These are phyloP conservation scores for Triplophysa rosa DNA, from an alignment of 2,113 vertebrate species.

Conservation along the genomic window DNA sequence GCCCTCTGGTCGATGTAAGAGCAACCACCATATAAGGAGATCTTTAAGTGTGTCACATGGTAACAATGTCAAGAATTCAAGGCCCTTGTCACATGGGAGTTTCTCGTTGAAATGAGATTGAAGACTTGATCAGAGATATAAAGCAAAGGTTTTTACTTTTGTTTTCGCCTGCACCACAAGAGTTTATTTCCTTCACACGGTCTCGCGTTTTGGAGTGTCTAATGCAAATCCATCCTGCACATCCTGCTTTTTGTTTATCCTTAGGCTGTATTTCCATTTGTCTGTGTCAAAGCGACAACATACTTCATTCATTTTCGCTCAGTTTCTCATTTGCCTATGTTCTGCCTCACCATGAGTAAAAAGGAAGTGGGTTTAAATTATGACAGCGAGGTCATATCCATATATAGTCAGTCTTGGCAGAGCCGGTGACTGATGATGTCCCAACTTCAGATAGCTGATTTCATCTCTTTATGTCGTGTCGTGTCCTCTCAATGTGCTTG, in stretches of 20 bases:
- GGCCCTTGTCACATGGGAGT: constrained; percentile 73
- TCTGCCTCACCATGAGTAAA: constrained; percentile 36
- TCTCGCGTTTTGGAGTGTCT: not conserved
- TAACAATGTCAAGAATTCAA: constrained; percentile 78
- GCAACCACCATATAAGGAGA: constrained; percentile 80
- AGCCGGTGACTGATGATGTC: constrained; percentile 41
- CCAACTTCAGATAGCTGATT: constrained; percentile 36
- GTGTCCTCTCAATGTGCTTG: constrained; percentile 28
- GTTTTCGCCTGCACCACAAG: not conserved
- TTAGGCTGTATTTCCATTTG: not conserved
- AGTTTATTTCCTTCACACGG: not conserved
- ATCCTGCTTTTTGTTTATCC: not conserved
- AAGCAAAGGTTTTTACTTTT: constrained; percentile 61
- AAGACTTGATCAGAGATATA: constrained; percentile 57
- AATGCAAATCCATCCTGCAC: not conserved
- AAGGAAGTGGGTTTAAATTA: constrained; percentile 55
- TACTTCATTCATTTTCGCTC: not conserved
- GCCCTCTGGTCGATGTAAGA: constrained; percentile 66
- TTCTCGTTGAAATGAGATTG: constrained; percentile 76
- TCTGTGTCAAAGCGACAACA: not conserved
- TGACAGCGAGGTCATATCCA: constrained; percentile 51
- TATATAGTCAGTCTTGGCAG: constrained; percentile 56
- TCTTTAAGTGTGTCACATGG: constrained; percentile 83
- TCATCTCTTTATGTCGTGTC: constrained; percentile 23
- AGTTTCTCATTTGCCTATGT: not conserved